Evolutionary conservation across 2,888 invertebrate genomes (phyloP).

Genomic region (Sarcophaga subvicina): DNA sequence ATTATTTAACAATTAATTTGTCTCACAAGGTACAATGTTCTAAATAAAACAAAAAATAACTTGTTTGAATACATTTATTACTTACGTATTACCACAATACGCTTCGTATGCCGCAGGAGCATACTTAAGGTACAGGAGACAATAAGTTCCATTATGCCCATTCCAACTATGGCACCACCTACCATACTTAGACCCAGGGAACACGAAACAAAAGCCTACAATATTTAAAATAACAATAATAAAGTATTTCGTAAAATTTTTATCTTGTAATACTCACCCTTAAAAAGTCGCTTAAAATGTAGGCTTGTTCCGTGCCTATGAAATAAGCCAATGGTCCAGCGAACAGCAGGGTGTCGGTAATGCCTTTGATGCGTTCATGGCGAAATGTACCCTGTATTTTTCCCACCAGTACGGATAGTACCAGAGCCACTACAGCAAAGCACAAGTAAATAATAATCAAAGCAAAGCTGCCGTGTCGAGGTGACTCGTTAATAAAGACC

Average conservation of each 20-base stretch:
- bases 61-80: conserved; percentile 29
- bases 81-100: conserved; percentile 88
- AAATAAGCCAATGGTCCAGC: conserved; percentile 90
- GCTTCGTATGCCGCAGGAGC: conserved; percentile 88
- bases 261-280: conserved; percentile 83
- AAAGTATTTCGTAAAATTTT: background rate
- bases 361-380: conserved; percentile 83
- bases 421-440: conserved; percentile 81
- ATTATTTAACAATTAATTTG: too few relatives aligned
- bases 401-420: conserved; percentile 82
- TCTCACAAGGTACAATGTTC: too few relatives aligned
- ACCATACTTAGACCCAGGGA: conserved; percentile 89
- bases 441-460: conserved; percentile 80
- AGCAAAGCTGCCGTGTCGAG: conserved; percentile 75
- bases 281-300: conserved; percentile 91
- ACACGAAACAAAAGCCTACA: conserved; percentile 84
- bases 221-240: too few relatives aligned
- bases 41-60: too few relatives aligned
- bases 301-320: conserved; percentile 92
- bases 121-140: conserved; percentile 92
- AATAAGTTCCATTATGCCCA: conserved; percentile 88
- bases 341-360: conserved; percentile 83
- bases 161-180: conserved; percentile 88
- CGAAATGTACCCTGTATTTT: conserved; percentile 78
- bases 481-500: conserved; percentile 76